These are phyloP conservation scores for Tachystola acroxantha DNA, from an alignment of 2,888 invertebrate species.

Conservation along the genomic window DNA sequence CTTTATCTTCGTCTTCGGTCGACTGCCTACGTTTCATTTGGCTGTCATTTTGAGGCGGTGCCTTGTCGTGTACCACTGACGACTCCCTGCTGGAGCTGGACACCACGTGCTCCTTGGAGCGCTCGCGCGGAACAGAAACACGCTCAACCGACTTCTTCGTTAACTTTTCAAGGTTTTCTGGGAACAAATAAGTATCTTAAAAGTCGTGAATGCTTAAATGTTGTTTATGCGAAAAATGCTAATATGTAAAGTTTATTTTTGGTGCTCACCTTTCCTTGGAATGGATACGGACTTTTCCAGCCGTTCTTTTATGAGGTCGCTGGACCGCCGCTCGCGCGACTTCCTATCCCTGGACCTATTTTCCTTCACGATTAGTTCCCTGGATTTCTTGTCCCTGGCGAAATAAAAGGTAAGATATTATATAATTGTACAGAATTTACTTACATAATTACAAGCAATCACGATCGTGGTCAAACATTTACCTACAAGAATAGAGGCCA, in stretches of 20 bases:
- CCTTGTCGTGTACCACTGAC: conserved; percentile 58
- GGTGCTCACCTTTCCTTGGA: conserved; percentile 61
- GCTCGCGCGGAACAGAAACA: conserved; percentile 43
- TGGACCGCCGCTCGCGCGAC: conserved; percentile 68
- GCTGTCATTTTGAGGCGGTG: conserved; percentile 41
- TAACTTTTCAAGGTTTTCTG: conserved; percentile 59
- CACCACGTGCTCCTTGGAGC: conserved; percentile 51
- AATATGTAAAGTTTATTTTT: no score
- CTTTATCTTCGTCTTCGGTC: conserved; percentile 64
- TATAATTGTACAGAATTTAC: no score
- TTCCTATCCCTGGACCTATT: conserved; percentile 66
- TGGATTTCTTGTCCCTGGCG: conserved; percentile 62
- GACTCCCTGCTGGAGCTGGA: conserved; percentile 74
- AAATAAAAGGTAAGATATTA: no score
- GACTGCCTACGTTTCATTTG: conserved; percentile 46
- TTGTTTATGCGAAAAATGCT: no score
- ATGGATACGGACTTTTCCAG: conserved; percentile 70
- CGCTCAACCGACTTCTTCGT: conserved; percentile 59
- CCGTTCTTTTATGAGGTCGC: conserved; percentile 66
- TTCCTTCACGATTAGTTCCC: conserved; percentile 55
- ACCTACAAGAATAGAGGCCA: no score
- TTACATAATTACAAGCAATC: no score
- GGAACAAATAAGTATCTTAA: conserved; percentile 13
- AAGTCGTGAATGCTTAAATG: no score
- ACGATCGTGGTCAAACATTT: no score